phyloP scores from a whole-genome alignment of 2,797 vertebrate species.

The Peromyscus aztecus region DNA sequence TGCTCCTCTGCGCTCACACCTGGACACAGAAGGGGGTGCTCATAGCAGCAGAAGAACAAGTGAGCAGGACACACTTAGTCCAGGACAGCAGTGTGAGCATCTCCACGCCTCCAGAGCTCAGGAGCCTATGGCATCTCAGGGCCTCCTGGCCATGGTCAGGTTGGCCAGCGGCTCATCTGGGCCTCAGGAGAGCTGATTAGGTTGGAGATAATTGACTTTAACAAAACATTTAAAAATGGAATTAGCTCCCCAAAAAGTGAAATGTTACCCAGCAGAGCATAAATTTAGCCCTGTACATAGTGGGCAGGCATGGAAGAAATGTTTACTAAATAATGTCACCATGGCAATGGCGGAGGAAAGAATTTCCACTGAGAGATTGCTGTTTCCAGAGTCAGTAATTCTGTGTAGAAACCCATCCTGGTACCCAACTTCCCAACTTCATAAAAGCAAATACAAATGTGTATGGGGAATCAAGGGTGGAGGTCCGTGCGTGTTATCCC shows the following conservation, averaged over 20 bases:
- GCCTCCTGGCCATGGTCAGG: not conserved
- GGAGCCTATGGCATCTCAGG: not conserved
- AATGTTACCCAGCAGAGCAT: not conserved
- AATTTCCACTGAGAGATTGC: not conserved
- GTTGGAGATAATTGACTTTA: not conserved
- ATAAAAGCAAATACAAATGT: not conserved
- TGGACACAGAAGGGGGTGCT: not conserved
- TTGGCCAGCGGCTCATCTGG: not conserved
- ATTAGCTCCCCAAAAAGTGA: not conserved
- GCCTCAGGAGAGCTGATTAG: not conserved
- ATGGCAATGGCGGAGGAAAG: not conserved
- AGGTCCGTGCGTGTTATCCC: not conserved
- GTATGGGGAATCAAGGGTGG: no score
- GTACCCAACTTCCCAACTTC: not conserved
- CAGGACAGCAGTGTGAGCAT: not conserved
- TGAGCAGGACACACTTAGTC: not conserved
- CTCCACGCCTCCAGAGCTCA: not conserved
- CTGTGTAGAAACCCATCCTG: not conserved
- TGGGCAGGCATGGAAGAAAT: not conserved
- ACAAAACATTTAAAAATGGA: not conserved
- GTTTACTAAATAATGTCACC: constrained; percentile 8
- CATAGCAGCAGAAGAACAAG: not conserved
- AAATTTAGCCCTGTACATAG: not conserved
- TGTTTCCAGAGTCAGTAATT: not conserved
- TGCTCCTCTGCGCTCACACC: not conserved